phyloP scores from a whole-genome alignment of 2,113 vertebrate genomes.

The Chamaea fasciata region DNA sequence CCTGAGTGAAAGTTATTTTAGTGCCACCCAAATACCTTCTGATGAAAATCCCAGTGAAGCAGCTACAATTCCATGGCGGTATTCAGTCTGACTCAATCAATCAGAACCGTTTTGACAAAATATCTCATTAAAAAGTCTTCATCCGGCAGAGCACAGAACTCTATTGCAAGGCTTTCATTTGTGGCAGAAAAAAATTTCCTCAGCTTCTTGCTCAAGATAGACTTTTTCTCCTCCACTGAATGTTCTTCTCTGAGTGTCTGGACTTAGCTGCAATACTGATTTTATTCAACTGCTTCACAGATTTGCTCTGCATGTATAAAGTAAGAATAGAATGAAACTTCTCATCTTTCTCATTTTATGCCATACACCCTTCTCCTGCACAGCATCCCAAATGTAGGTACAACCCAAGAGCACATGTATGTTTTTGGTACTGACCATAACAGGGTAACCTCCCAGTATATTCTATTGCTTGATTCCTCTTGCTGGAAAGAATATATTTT shows the following conservation, averaged over 20 bases:
- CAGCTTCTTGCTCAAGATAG: neutral
- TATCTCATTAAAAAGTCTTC: neutral
- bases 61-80: neutral
- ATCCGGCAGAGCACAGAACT: neutral
- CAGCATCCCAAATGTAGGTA: neutral
- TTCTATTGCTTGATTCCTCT: neutral
- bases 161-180: neutral
- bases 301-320: neutral
- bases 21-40: neutral
- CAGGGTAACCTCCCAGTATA: neutral
- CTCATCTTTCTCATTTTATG: neutral
- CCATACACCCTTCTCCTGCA: neutral
- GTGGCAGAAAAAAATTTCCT: neutral
- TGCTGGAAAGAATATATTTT: neutral
- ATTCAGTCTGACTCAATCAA: neutral
- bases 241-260: neutral
- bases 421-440: neutral
- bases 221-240: neutral
- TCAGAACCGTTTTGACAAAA: neutral
- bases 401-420: neutral
- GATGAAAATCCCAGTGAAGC: neutral
- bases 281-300: neutral
- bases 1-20: neutral
- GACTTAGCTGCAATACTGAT: neutral
- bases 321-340: neutral